Evolutionary conservation across 2,113 vertebrate genomes (phyloP).

Genomic region (Tupaia chinensis): DNA sequence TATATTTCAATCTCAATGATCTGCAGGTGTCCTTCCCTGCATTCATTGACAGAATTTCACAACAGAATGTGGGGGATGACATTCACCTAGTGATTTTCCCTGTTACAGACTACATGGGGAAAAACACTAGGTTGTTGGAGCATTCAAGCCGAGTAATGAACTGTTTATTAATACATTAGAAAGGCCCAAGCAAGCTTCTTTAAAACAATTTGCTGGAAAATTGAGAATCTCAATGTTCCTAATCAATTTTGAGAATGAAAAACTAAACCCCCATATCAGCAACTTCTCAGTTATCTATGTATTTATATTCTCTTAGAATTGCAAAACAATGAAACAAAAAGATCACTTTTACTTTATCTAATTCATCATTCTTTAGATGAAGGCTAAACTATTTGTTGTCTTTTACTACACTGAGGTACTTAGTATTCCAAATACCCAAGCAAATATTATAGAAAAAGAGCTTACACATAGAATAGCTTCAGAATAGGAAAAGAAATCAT

Average conservation of each 20-base stretch:
- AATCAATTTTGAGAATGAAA: background rate
- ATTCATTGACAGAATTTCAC: conserved; percentile 58
- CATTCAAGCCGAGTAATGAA: conserved; percentile 36
- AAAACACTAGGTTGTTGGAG: conserved; percentile 41
- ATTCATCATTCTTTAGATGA: conserved; percentile 14
- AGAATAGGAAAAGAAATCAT: background rate
- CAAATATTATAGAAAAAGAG: background rate
- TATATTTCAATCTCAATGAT: background rate
- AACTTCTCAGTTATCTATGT: background rate
- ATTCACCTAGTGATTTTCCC: background rate
- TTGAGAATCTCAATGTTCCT: background rate
- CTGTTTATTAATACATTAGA: background rate
- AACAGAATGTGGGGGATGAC: background rate
- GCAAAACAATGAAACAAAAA: background rate
- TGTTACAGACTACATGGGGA: background rate
- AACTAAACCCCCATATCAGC: background rate
- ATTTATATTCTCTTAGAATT: background rate
- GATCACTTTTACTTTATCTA: conserved; percentile 20
- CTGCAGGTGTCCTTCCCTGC: background rate
- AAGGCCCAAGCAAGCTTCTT: conserved; percentile 12
- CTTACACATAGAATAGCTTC: background rate
- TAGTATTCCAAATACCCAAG: background rate
- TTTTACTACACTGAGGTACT: background rate
- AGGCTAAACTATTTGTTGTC: background rate
- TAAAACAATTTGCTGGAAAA: conserved; percentile 19